phyloP scores from a whole-genome alignment of 2,797 vertebrate genomes.

The Acrossocheilus fasciatus region DNA sequence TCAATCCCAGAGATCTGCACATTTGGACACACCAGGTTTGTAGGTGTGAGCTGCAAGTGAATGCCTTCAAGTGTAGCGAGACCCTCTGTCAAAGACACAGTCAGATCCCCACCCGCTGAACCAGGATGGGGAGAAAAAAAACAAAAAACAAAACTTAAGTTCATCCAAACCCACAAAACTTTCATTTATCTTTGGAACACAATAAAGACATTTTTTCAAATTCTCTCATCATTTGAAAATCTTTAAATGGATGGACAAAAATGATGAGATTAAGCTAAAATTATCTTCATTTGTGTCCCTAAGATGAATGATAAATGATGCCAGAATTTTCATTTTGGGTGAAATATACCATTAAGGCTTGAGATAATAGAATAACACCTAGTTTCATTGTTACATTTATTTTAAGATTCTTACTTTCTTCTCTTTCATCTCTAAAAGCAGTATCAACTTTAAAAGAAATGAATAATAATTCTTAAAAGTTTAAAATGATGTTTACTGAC shows the following conservation, averaged over 20 bases:
- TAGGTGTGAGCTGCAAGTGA: constrained; percentile 91
- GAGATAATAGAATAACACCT: not conserved
- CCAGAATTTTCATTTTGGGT: not conserved
- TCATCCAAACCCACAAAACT: not conserved
- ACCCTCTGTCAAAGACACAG: constrained; percentile 93
- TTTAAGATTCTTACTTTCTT: not conserved
- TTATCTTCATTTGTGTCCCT: not conserved
- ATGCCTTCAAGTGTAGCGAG: constrained; percentile 95
- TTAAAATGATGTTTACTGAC: not conserved
- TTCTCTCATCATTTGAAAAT: not conserved
- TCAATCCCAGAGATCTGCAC: constrained; percentile 98
- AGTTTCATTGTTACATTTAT: not conserved
- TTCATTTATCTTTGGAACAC: not conserved
- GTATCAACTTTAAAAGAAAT: not conserved
- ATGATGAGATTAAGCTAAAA: not conserved
- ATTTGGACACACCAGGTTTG: constrained; percentile 93
- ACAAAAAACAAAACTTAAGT: not conserved
- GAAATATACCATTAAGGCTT: not conserved
- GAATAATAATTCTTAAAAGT: not conserved
- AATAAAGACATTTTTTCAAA: not conserved
- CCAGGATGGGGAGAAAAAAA: constrained; percentile 3
- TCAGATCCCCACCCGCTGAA: constrained; percentile 92
- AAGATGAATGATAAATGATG: not conserved
- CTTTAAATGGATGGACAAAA: not conserved
- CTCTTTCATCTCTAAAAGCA: not conserved